Conservation (phyloP, 1,140 invertebrate genomes). For the Drosophila fuyamai region DNA sequence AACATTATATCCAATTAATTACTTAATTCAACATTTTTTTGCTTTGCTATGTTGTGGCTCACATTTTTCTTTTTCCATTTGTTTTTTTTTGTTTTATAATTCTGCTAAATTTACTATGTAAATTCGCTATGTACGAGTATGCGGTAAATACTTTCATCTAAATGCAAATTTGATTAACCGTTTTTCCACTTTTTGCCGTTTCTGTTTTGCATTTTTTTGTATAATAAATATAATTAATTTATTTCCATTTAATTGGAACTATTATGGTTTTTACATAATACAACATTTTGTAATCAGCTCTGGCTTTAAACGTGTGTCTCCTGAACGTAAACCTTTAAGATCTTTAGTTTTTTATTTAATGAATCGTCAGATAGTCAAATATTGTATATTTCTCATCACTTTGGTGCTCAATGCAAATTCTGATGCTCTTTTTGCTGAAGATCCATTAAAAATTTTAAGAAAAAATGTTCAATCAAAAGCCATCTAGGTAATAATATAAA, state of each 20-base stretch:
- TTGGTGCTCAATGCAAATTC: background rate
- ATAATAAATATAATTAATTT: slow-evolving; percentile 47
- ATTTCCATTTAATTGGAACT: slow-evolving; percentile 55
- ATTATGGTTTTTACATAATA: slow-evolving; percentile 35
- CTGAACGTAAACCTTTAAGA: background rate
- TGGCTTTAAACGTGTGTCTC: background rate
- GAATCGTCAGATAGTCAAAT: background rate
- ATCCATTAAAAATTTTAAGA: too few species aligned
- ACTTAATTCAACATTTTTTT: slow-evolving; percentile 58
- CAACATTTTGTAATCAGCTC: background rate
- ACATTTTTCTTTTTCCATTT: slow-evolving; percentile 10
- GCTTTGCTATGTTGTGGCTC: slow-evolving; percentile 21
- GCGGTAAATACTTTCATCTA: slow-evolving; percentile 72
- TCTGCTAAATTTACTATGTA: slow-evolving; percentile 79
- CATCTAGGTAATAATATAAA: background rate
- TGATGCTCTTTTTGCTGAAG: too few species aligned
- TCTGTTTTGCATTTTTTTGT: slow-evolving; percentile 26
- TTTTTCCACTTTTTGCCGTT: slow-evolving; percentile 31
- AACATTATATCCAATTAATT: slow-evolving; percentile 57
- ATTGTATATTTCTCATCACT: slow-evolving; percentile 7
- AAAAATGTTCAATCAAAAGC: background rate
- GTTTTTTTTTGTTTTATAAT: slow-evolving; percentile 12
- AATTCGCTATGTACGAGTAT: slow-evolving; percentile 70
- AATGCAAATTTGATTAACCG: slow-evolving; percentile 82
- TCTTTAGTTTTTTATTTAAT: background rate